These are phyloP conservation scores for Drosophila mayaguana DNA, from an alignment of 2,888 invertebrate species.

Conservation along the genomic window DNA sequence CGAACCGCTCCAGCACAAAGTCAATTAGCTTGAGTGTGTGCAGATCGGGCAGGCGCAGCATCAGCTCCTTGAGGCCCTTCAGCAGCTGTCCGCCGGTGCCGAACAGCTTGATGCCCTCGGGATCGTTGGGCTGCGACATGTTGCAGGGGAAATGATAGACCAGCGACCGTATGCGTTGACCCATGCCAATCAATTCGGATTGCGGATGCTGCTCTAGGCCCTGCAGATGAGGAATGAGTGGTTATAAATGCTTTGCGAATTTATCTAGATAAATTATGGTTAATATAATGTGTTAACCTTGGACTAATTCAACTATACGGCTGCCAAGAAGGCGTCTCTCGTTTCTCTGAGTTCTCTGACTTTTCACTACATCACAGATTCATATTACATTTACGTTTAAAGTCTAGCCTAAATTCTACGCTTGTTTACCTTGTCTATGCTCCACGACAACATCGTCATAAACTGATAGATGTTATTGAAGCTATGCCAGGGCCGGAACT, in stretches of 20 bases:
- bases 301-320: no score
- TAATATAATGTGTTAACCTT: no score
- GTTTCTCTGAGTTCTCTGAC: no score
- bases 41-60: slow-evolving; percentile 88
- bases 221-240: slow-evolving; percentile 8
- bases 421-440: slow-evolving; percentile 86
- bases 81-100: slow-evolving; percentile 92
- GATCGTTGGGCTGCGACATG: slow-evolving; percentile 88
- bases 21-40: slow-evolving; percentile 89
- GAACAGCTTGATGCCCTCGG: slow-evolving; percentile 88
- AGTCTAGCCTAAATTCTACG: not conserved
- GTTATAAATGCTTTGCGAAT: not conserved
- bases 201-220: slow-evolving; percentile 66
- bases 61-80: slow-evolving; percentile 88
- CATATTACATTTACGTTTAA: no score
- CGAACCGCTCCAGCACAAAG: slow-evolving; percentile 90
- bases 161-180: slow-evolving; percentile 87
- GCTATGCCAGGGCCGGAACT: slow-evolving; percentile 90
- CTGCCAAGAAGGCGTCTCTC: no score
- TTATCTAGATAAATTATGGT: no score
- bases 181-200: slow-evolving; percentile 85
- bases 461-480: slow-evolving; percentile 94
- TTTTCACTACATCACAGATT: no score
- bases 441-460: slow-evolving; percentile 92
- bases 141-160: slow-evolving; percentile 92